Evolutionary conservation across 2,888 invertebrate genomes (phyloP).

Genomic region (Plagiodera versicolora): DNA sequence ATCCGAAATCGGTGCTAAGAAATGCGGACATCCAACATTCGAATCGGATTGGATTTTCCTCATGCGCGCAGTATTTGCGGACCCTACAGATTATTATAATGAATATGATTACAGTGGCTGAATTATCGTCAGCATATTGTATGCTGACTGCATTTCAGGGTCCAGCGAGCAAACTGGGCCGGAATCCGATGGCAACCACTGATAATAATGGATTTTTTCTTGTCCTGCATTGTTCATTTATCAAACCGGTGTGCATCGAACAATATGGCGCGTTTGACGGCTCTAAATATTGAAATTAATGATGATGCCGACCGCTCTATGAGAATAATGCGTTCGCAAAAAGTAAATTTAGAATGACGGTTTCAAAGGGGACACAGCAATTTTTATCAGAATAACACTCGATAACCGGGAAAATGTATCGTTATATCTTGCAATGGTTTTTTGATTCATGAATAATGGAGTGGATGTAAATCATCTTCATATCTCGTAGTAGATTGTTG

Average conservation of each 20-base stretch:
- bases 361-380: not conserved
- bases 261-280: slow-evolving; percentile 24
- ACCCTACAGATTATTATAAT: too few relatives aligned
- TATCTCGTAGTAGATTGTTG: not conserved
- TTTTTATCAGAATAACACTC: not conserved
- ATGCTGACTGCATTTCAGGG: not conserved
- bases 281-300: slow-evolving; percentile 32
- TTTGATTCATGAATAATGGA: not conserved
- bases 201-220: slow-evolving; percentile 22
- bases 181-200: not conserved
- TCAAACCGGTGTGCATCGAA: slow-evolving; percentile 20
- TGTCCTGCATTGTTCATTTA: slow-evolving; percentile 24
- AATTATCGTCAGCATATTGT: not conserved
- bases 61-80: too few relatives aligned
- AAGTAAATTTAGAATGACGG: not conserved
- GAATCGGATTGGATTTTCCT: too few relatives aligned
- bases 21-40: too few relatives aligned
- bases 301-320: slow-evolving; percentile 20
- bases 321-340: not conserved
- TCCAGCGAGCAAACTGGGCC: slow-evolving; percentile 1
- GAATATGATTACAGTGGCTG: too few relatives aligned
- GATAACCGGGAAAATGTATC: not conserved
- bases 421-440: not conserved
- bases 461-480: not conserved
- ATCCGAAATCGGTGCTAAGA: too few relatives aligned